These are phyloP conservation scores for Empidonax traillii DNA, from an alignment of 2,113 vertebrate genomes.

Conservation along the genomic window DNA sequence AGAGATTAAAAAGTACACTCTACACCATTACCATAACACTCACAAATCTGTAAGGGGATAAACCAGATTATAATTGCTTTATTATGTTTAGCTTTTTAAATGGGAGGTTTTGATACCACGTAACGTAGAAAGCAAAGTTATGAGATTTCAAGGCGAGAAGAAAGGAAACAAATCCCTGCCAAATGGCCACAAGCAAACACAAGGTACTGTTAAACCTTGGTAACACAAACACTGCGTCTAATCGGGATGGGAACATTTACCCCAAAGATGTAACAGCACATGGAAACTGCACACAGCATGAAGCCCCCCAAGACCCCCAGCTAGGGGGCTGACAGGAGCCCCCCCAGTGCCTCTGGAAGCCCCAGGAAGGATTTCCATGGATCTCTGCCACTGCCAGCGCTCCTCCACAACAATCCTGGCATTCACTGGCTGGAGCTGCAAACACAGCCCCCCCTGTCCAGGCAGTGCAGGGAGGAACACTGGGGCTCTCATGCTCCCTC, in stretches of 20 bases:
- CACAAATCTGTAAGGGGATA: neutral
- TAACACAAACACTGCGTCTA: neutral
- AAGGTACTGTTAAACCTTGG: neutral
- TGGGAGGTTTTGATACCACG: neutral
- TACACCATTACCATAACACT: neutral
- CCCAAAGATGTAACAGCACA: fast-evolving
- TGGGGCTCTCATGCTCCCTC: neutral
- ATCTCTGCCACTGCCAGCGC: neutral
- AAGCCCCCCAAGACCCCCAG: neutral
- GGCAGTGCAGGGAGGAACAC: neutral
- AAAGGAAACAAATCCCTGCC: neutral
- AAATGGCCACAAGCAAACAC: neutral
- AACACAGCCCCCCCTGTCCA: neutral
- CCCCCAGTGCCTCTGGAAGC: neutral
- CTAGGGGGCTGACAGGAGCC: neutral
- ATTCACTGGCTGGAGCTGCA: neutral
- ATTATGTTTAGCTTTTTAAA: neutral
- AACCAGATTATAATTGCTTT: neutral
- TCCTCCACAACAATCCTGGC: neutral
- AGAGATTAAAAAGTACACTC: neutral
- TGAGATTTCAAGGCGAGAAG: neutral
- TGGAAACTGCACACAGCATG: neutral
- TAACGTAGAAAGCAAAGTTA: neutral
- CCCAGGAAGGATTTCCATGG: neutral
- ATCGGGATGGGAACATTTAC: fast-evolving